Evolutionary conservation across 2,797 vertebrate species (phyloP).

Genomic region (Neostethus bicornis): DNA sequence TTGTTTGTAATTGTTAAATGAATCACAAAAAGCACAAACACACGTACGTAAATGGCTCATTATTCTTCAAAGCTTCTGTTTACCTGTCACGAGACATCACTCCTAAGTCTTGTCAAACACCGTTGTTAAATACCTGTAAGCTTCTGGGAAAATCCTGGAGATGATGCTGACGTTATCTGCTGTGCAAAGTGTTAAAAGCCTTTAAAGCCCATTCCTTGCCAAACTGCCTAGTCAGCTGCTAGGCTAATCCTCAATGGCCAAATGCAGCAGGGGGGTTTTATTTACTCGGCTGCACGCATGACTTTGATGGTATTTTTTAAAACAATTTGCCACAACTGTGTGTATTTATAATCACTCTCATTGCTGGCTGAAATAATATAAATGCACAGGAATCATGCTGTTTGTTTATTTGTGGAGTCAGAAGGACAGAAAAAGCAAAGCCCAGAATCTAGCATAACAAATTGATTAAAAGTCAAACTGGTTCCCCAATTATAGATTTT

Average conservation of each 20-base stretch:
- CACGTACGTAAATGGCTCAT: slow-evolving; percentile 18
- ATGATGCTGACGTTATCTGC: slow-evolving; percentile 72
- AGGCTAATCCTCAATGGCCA: slow-evolving; percentile 63
- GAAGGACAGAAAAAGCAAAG: not conserved
- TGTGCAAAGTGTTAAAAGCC: slow-evolving; percentile 72
- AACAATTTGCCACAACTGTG: slow-evolving; percentile 10
- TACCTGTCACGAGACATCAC: slow-evolving; percentile 71
- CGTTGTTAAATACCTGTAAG: slow-evolving; percentile 77
- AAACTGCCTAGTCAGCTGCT: slow-evolving; percentile 66
- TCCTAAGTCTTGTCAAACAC: slow-evolving; percentile 64
- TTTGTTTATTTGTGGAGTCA: not conserved
- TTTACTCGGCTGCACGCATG: slow-evolving; percentile 37
- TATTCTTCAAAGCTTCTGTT: slow-evolving; percentile 35
- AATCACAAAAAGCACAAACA: slow-evolving; percentile 29
- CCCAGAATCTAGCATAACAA: not conserved
- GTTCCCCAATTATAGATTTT: slow-evolving; percentile 12
- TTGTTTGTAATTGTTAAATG: slow-evolving; percentile 30
- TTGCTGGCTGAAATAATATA: slow-evolving; percentile 14
- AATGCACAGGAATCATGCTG: slow-evolving; percentile 6
- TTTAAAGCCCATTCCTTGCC: slow-evolving; percentile 63
- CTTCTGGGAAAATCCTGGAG: slow-evolving; percentile 67
- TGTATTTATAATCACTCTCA: not conserved
- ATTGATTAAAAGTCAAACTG: slow-evolving; percentile 4
- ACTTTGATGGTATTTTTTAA: slow-evolving; percentile 28
- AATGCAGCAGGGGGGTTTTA: slow-evolving; percentile 25